Base-by-base conservation (phyloP, 2,888 invertebrate species). In the Drosophila falleni region DNA sequence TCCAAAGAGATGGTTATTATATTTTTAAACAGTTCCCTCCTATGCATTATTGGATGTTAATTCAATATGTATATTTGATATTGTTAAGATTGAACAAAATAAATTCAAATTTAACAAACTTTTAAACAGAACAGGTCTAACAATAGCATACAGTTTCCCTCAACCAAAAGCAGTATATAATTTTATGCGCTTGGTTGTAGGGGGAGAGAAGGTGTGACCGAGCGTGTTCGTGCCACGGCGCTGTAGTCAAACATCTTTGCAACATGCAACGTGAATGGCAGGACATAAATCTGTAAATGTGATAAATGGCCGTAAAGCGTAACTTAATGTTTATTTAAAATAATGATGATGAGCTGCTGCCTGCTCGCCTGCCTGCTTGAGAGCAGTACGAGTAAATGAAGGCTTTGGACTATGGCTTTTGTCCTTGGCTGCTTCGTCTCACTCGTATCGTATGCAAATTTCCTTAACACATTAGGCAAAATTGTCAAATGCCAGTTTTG, bases 261-360 rank as follows among this genome's bases (percentile, higher is more conserved):
- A 65, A 63, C 77, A 67, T 71, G 72, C 75, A 77, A 71, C 29
- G 37, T 23, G 49, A 74, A 75, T 65, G 85, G 70, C 78, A 56
- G 67, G 70, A 64, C 83, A 87, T 89, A 85, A 89, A 87, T 89
- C 74, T 80, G 77, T 60, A 79, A 87, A 89, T 85, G 88, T 87
- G 86, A 89, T 85, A 89, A 89, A 85, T 85, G 89, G 77, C 85
- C 79, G 80, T 77, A 81, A 86, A 78, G 80, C 86, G 80, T 69
- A 71, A 78, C 80, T 67, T 71, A 85, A 87, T 88, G 87, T 74
- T 89, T 86, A 86, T 86, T 86, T 88, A 83, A 88, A 89, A 86
- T 88, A 83, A 89, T 86, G 87, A 83, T 89, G 88, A 86, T 86
- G 87, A 83, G 76, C 44, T 55, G 41, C 41, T 16, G 39, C 39